Base-by-base conservation (phyloP, 2,888 invertebrate species). In the Ptilodon capucinus region DNA sequence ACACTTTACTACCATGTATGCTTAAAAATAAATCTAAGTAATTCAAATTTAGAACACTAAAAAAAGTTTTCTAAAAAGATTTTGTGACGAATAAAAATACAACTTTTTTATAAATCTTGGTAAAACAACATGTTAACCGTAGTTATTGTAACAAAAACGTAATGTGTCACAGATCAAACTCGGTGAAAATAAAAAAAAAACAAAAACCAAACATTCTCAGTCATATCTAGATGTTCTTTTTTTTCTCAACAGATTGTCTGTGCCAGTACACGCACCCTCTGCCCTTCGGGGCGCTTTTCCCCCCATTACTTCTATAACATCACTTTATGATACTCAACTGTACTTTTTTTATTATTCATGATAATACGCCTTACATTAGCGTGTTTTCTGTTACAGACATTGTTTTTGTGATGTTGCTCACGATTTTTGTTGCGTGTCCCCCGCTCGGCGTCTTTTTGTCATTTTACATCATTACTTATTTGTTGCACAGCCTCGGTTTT, bases 301-400 rank as follows among this genome's bases (percentile, higher is more conserved):
- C 78, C 78, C 81, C 79, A 81, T 88, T 86, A 82, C 84, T 82
- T 83, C 82, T 83, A 79, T 79, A 84, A 80, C 81, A 84, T 85
- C 86, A 78, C 84, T 87, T 87, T 87, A 84, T 86, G 85, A 85
- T 87, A 80, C 81, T 78, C 76, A 69, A 75, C 79, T 76, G 82
- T 79, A 70, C 75, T 79, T 82, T 84, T 81, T 87, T 81, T 88
- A 88, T 87, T 88, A 86, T 86, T 86, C 83, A 87, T 84, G 81
- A 76, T 86, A 86, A 87, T 88, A 82, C 79, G 68, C 71, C 73
- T 60, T 80, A 83, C 85, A 86, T 86, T 85, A 86, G 81, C 79
- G 71, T 80, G 71, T 76, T 81, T 73, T 79, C 71, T 74, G 74
- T 74, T 74, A 65, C 53, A 62, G 56, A 68, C 74, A 73, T 72